Evolutionary conservation across 92 coral and sea anemone species (phyloP), one percentile per base, ranked within the genome.

Genomic region (Phenganax stokvisi): DNA sequence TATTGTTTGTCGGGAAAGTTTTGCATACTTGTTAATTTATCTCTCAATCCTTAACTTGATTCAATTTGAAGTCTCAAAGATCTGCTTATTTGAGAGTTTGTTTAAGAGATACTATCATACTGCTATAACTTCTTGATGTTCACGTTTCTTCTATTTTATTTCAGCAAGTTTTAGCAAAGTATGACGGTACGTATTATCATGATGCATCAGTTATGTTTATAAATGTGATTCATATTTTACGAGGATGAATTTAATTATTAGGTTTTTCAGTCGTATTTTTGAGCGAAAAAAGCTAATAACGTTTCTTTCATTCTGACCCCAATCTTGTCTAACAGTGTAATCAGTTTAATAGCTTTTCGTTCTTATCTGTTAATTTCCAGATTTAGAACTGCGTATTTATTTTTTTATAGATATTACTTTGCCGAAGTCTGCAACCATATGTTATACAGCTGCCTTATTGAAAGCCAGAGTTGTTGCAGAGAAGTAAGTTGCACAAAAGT

Each of bases 381-480:
- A 37, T 37, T 53, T 54, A 13, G 57, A 7, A 75, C 29, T 7
- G 12, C 75, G 13, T 58, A 60, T 25, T 56, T 68, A 61, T 16
- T n/a, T 62, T 62, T 25, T 15, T 8, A 7, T 80, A 94, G 98
- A 94, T 84, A 94, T 94, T 81, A 87, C 92, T 47, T 87, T 94
- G 59, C 98, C 98, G 27, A 94, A 94, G 86, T 94, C 98, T 66
- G 98, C 98, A 53, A 86, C 98, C 52, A 94, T 94, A 79, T 94
- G 98, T 88, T 94, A 94, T 76, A 92, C 97, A 0, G 98, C 98
- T 77, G 98, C 98, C 13, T 85, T 94, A 55, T 88, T 94, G 20
- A 94, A 94, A 87, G 97, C 98, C 52, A 88, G 98, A 73, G 97
- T 93, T 17, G 98, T 94, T 31, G 92, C 97, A 80, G 97, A 92